Percentiles rank a stretch among this genome's conserved stretches.
Evolutionary conservation across 2,797 vertebrate genomes (phyloP).

Genomic region (Natrix natrix): DNA sequence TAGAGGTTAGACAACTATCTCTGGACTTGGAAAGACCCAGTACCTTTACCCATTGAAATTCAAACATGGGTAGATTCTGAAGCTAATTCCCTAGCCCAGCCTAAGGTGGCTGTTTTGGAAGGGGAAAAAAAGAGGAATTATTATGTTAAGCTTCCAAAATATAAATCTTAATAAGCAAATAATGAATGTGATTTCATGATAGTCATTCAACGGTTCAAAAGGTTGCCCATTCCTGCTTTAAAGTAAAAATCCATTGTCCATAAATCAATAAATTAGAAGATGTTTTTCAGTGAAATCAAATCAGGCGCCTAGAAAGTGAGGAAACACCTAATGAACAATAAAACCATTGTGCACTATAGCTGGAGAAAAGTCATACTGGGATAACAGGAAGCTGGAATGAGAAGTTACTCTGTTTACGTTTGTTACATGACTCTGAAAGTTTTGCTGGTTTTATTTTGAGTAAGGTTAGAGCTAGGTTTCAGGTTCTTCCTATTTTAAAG

Average conservation of each 20-base stretch:
- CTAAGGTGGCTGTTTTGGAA: not conserved
- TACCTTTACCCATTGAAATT: not conserved
- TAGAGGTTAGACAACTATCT: not conserved
- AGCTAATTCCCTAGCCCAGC: not conserved
- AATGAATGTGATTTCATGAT: not conserved
- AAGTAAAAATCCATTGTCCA: not conserved
- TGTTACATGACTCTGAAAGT: not conserved
- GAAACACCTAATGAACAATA: not conserved
- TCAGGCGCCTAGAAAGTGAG: not conserved
- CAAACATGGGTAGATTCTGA: not conserved
- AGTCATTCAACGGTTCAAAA: not conserved
- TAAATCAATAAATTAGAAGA: not conserved
- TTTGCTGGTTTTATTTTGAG: not conserved
- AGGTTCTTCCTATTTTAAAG: constrained; percentile 13
- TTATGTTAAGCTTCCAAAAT: not conserved
- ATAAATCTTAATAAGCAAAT: not conserved
- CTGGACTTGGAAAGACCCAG: not conserved
- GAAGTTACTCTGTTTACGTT: not conserved
- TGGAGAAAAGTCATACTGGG: constrained; percentile 6
- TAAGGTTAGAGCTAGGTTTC: constrained; percentile 2
- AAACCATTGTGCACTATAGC: not conserved
- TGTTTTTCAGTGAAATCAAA: not conserved
- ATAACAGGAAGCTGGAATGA: not conserved
- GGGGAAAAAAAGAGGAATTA: not conserved
- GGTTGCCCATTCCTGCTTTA: not conserved